phyloP scores from a whole-genome alignment of 2,888 invertebrate species.

The Drosophila mimica region DNA sequence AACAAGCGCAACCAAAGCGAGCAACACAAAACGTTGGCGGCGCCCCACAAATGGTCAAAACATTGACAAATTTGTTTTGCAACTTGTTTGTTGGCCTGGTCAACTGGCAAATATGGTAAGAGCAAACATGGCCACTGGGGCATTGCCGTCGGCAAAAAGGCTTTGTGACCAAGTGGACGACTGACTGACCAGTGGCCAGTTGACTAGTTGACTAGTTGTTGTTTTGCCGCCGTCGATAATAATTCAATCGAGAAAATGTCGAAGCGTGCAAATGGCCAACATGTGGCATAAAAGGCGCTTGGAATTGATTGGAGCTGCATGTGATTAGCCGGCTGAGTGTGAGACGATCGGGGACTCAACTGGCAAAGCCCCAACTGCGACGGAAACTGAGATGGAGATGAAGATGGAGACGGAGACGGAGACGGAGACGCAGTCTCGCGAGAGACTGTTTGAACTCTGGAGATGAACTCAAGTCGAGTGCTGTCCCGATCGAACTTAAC shows the following conservation, averaged over 20 bases:
- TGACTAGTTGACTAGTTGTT: slow-evolving; percentile 18
- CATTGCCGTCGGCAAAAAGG: slow-evolving; percentile 52
- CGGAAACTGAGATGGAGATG: not conserved
- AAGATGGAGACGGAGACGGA: not conserved
- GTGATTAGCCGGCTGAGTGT: slow-evolving; percentile 63
- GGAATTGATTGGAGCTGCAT: slow-evolving; percentile 79
- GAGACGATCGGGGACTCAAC: slow-evolving; percentile 21
- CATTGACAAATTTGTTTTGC: slow-evolving; percentile 81
- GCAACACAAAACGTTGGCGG: slow-evolving; percentile 38
- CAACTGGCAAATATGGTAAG: slow-evolving; percentile 41
- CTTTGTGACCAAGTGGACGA: slow-evolving; percentile 31
- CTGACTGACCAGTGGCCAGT: not conserved
- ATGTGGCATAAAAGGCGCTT: slow-evolving; percentile 73
- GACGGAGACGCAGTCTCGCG: not conserved
- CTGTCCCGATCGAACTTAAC: slow-evolving; percentile 1
- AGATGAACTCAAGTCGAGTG: slow-evolving; percentile 5
- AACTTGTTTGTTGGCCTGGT: slow-evolving; percentile 62
- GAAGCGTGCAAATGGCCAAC: slow-evolving; percentile 75
- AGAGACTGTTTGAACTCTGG: slow-evolving; percentile 6
- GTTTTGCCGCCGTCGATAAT: slow-evolving; percentile 62
- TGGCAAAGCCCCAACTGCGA: not conserved
- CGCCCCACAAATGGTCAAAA: slow-evolving; percentile 71
- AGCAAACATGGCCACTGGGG: slow-evolving; percentile 52
- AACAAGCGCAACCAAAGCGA: slow-evolving; percentile 35
- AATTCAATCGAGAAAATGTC: slow-evolving; percentile 80